Evolutionary conservation across 2,113 vertebrate species (phyloP), one percentile per base, ranked within the genome.

Genomic region (Entomyzon cyanotis): DNA sequence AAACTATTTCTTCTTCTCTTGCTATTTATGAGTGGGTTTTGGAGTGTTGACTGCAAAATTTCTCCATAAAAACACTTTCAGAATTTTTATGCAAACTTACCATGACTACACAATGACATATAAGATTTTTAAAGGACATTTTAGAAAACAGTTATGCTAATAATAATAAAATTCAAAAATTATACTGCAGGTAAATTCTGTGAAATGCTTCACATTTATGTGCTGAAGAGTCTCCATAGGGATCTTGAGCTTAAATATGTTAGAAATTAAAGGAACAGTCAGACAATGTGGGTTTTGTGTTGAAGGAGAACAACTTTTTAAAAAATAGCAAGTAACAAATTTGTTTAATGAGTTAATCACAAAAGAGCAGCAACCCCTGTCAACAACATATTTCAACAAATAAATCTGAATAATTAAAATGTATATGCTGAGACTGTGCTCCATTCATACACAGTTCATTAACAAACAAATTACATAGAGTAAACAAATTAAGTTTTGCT

Each of bases 401-500:
- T 83, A 88, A 69, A 79, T 80, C 37, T 73, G 37, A 92, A 62
- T 68, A 87, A 90, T 65, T 60, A 85, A 93, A 93, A 71, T 2
- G 7, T 52, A 68, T 75, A 69, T 88, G 70, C 28, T 84, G 70
- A 78, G 58, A 71, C 37, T 83, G 16, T 22, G 0, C 9, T 85
- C 37, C 9, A 1, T 83, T 86, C 67, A 59, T 65, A 60, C 44
- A 76, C 22, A 56, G 46, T 52, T 79, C 71, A 71, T 91, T 84
- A 93, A 91, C n/a, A 93, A 71, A 91, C 60, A 91, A 78, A 94
- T 89, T 93, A 78, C 9, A 81, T 3, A 83, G 4, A 65, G 59
- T 80, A 91, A 96, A 93, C 41, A 67, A 84, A 87, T 74, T 84
- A 81, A 70, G 27, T 70, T 89, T 86, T 78, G 27, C 67, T 78